These are phyloP conservation scores for Etheostoma spectabile DNA, from an alignment of 2,113 vertebrate species.

Conservation along the genomic window DNA sequence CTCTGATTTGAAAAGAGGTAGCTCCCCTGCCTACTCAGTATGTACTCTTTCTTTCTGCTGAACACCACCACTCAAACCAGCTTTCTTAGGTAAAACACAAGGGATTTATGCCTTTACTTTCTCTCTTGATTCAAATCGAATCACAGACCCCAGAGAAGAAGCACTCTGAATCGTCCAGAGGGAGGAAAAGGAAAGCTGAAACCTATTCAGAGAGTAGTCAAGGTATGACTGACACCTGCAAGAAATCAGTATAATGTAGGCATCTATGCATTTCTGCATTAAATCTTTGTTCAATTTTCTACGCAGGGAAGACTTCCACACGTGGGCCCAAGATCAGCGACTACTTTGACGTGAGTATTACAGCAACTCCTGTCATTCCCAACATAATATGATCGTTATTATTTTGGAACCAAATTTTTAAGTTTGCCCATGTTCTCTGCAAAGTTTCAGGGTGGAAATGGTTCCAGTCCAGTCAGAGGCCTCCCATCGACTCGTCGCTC, in stretches of 20 bases:
- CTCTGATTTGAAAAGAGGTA: conserved; percentile 86
- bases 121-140: conserved; percentile 50
- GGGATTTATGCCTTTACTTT: conserved; percentile 33
- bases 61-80: conserved; percentile 41
- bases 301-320: conserved; percentile 92
- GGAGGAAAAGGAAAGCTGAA: conserved; percentile 98
- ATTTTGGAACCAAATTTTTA: background rate
- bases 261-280: background rate
- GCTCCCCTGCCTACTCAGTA: conserved; percentile 87
- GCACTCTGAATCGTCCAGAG: conserved; percentile 94
- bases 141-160: conserved; percentile 98
- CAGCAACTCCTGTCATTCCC: fast-evolving
- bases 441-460: conserved; percentile 97
- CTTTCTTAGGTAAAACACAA: conserved; percentile 56
- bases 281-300: conserved; percentile 40
- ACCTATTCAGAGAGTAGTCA: conserved; percentile 97
- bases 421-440: background rate
- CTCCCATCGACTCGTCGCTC: conserved; percentile 94
- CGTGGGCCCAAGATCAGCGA: conserved; percentile 98
- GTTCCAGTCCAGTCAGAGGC: conserved; percentile 96
- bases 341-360: conserved; percentile 95
- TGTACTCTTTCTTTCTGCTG: conserved; percentile 68
- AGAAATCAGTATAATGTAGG: background rate
- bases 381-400: background rate
- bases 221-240: conserved; percentile 82